Evolutionary conservation across 2,797 vertebrate species (phyloP).

Genomic region (Labroides dimidiatus): DNA sequence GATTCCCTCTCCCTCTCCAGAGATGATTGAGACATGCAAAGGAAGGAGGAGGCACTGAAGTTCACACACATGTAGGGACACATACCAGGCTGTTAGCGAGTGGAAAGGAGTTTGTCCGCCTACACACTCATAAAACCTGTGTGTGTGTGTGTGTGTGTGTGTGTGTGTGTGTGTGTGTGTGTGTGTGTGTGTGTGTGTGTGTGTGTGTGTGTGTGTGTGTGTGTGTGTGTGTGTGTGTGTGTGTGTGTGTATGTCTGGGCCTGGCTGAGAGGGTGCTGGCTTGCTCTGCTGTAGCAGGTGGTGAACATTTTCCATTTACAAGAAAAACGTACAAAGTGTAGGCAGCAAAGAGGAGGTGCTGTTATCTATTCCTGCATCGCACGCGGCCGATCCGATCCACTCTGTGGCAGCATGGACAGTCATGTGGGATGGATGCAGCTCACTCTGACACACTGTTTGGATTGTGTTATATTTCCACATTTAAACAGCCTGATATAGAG

Average conservation of each 20-base stretch:
- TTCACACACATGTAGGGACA: constrained; percentile 64
- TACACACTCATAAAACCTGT: constrained; percentile 60
- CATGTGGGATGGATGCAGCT: constrained; percentile 39
- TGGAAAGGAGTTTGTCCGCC: constrained; percentile 72
- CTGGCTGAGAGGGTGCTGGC: constrained; percentile 75
- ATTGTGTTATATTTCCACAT: constrained; percentile 15
- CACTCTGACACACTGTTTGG: constrained; percentile 19
- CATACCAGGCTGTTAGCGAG: constrained; percentile 63
- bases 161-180: constrained; percentile 65
- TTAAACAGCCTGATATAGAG: constrained; percentile 11
- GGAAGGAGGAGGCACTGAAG: constrained; percentile 48
- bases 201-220: constrained; percentile 48
- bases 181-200: constrained; percentile 65
- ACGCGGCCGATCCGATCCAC: constrained; percentile 52
- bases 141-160: constrained; percentile 38
- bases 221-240: not conserved
- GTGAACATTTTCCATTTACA: constrained; percentile 75
- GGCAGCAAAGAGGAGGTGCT: constrained; percentile 76
- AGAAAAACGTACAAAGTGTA: constrained; percentile 70
- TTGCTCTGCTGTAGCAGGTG: constrained; percentile 75
- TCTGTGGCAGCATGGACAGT: constrained; percentile 43
- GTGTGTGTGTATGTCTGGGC: constrained; percentile 69
- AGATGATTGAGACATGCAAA: constrained; percentile 37
- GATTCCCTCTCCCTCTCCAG: constrained; percentile 13
- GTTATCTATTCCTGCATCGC: constrained; percentile 65